These are phyloP conservation scores for Conistra vaccinii DNA, from an alignment of 2,888 invertebrate genomes.

Conservation along the genomic window DNA sequence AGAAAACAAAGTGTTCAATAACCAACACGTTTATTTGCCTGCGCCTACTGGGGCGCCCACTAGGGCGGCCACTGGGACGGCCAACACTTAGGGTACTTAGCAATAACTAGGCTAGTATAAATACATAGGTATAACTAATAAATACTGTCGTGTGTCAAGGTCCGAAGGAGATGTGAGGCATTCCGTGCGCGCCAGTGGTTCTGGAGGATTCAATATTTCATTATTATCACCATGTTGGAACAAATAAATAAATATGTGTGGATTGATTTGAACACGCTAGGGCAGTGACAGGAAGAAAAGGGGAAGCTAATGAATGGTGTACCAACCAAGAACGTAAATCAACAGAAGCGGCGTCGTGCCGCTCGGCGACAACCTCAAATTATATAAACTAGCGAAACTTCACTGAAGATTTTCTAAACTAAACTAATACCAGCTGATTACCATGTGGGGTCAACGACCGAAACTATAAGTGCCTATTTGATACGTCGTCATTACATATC, in stretches of 20 bases:
- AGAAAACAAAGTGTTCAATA: conserved; percentile 56
- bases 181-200: not conserved
- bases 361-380: not conserved
- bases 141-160: conserved; percentile 74
- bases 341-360: not conserved
- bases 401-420: not conserved
- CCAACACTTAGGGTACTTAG: conserved; percentile 64
- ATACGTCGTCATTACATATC: not conserved
- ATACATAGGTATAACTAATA: conserved; percentile 71
- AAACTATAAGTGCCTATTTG: not conserved
- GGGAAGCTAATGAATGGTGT: not conserved
- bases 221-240: not conserved
- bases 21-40: conserved; percentile 72
- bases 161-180: conserved; percentile 35
- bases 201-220: not conserved
- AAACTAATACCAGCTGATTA: not conserved
- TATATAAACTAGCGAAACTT: not conserved
- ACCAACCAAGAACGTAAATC: too few species aligned
- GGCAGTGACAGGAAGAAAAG: not conserved
- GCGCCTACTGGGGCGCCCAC: conserved; percentile 57
- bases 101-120: conserved; percentile 67
- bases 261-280: not conserved
- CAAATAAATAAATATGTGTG: not conserved
- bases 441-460: too few species aligned
- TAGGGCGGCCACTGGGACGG: conserved; percentile 56